Conservation (phyloP, 1,140 invertebrate genomes). For the Lordiphosa collinella region DNA sequence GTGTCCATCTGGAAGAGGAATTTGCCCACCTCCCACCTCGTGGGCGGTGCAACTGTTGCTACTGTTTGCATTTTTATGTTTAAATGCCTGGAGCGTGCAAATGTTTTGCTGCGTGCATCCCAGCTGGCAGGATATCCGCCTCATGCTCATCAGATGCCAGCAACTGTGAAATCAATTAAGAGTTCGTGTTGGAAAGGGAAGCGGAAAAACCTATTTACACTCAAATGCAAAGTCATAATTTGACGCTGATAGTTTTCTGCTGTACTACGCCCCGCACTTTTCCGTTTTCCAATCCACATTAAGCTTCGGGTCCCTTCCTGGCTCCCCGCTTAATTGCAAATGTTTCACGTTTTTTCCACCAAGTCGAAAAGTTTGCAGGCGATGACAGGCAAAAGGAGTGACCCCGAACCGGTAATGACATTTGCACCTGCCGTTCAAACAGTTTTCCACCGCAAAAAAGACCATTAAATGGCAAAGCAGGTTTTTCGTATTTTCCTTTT, state of each 20-base stretch:
- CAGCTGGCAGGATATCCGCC: slow-evolving; percentile 3
- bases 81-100: slow-evolving; percentile 25
- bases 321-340: slow-evolving; percentile 11
- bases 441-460: slow-evolving; percentile 4
- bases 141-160: background rate
- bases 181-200: background rate
- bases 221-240: slow-evolving; percentile 1
- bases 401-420: slow-evolving; percentile 40
- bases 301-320: background rate
- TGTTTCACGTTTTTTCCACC: slow-evolving; percentile 21
- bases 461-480: slow-evolving; percentile 38
- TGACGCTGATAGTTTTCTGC: background rate
- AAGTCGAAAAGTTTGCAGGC: slow-evolving; percentile 36
- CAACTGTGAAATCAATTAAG: slow-evolving; percentile 3
- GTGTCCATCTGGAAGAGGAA: too few species aligned
- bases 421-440: slow-evolving; percentile 42
- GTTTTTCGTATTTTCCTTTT: slow-evolving; percentile 17
- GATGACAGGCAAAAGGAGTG: slow-evolving; percentile 46
- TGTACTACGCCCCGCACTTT: background rate
- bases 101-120: slow-evolving; percentile 14
- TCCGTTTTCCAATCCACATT: background rate
- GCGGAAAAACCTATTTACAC: slow-evolving; percentile 17
- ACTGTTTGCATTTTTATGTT: slow-evolving; percentile 47
- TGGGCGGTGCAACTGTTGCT: slow-evolving; percentile 20
- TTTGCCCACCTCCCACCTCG: background rate